Conservation (phyloP, 2,888 invertebrate species). For the Hermaeophaga mercurialis region DNA sequence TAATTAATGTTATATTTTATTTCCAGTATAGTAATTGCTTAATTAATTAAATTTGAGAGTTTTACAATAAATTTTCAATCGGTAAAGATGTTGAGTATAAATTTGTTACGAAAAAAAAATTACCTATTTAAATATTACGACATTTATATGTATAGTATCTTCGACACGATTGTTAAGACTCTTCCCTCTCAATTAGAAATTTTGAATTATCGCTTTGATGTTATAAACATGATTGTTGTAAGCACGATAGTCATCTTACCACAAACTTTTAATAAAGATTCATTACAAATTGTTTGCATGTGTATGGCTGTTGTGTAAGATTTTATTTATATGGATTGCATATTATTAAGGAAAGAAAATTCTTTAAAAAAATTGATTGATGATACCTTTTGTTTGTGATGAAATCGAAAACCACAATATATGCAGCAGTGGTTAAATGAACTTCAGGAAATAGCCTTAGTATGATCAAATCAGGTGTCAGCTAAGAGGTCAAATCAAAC, state of each 20-base stretch:
- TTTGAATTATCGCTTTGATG: constrained; percentile 16
- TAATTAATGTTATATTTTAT: no score
- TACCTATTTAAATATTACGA: not conserved
- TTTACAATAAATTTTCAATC: no score
- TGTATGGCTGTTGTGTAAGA: constrained; percentile 33
- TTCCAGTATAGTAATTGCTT: no score
- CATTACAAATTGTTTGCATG: constrained; percentile 35
- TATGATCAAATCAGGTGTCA: no score
- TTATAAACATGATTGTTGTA: constrained; percentile 20
- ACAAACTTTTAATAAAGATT: constrained; percentile 25
- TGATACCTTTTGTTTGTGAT: constrained; percentile 32
- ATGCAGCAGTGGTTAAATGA: no score
- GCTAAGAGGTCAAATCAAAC: no score
- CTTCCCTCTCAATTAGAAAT: constrained; percentile 7
- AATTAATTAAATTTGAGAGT: no score
- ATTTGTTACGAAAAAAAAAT: no score
- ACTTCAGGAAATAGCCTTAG: no score
- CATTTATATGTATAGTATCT: not conserved
- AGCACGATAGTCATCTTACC: constrained; percentile 21
- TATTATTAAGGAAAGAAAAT: constrained; percentile 28
- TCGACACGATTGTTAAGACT: not conserved
- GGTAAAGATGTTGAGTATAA: no score
- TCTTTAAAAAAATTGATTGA: constrained; percentile 27
- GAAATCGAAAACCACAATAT: constrained; percentile 25
- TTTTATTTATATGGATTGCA: constrained; percentile 38